Conservation (phyloP, 2,888 invertebrate species). For the Scaptomyza reducta region DNA sequence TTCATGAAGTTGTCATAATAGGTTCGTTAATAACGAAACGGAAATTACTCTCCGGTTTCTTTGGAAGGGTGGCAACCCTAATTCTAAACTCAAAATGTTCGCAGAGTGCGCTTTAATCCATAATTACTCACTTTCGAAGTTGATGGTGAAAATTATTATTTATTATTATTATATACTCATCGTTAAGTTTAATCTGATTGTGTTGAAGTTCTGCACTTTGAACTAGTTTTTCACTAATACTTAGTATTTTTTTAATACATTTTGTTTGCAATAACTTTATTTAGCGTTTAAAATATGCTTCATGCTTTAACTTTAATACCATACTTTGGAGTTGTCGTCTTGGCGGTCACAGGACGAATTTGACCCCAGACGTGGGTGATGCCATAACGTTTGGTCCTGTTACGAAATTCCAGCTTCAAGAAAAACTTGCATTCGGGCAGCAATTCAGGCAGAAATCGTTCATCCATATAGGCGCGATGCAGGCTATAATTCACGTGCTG, state of each 20-base stretch:
- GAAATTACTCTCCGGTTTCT: slow-evolving; percentile 16
- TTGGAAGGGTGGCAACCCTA: slow-evolving; percentile 8
- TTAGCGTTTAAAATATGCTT: neutral
- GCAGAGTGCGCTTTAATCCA: too few relatives aligned
- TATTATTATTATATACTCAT: too few relatives aligned
- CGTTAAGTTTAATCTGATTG: too few relatives aligned
- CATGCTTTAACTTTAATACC: slow-evolving; percentile 1
- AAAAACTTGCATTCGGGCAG: slow-evolving; percentile 50
- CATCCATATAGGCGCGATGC: slow-evolving; percentile 49
- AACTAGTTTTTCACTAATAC: too few relatives aligned
- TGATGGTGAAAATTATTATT: neutral
- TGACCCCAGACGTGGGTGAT: slow-evolving; percentile 36
- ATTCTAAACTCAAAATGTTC: neutral
- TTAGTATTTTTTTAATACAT: too few relatives aligned
- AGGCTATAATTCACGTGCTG: slow-evolving; percentile 60
- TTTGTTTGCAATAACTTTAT: neutral
- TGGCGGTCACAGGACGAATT: slow-evolving; percentile 12
- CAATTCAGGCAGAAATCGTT: slow-evolving; percentile 48
- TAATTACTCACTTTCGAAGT: neutral
- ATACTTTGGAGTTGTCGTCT: slow-evolving; percentile 2
- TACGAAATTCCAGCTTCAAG: slow-evolving; percentile 27
- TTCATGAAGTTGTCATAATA: neutral
- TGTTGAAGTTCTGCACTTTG: too few relatives aligned
- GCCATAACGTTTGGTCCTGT: slow-evolving; percentile 35
- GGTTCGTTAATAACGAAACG: slow-evolving; percentile 31